Percentiles rank a stretch among this genome's conserved stretches.
Evolutionary conservation across 2,113 vertebrate species (phyloP).

Genomic region (Polypterus bichir): DNA sequence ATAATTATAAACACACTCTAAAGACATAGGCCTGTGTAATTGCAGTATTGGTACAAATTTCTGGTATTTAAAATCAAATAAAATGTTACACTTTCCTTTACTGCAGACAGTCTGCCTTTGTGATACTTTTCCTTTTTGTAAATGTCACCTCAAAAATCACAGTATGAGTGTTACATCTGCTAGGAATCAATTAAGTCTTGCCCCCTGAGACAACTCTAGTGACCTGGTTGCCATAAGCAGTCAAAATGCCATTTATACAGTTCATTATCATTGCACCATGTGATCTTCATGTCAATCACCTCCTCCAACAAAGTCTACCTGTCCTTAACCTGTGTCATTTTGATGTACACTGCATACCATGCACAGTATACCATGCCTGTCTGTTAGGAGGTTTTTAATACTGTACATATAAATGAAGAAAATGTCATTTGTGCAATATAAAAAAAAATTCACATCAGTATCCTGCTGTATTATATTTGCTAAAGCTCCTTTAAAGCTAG

Average conservation of each 20-base stretch:
- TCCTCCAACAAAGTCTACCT: background rate
- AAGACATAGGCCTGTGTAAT: too few relatives aligned
- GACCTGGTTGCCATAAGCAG: background rate
- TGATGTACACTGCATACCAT: background rate
- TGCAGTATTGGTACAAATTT: too few relatives aligned
- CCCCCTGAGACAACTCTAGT: background rate
- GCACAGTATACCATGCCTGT: too few relatives aligned
- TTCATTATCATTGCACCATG: background rate
- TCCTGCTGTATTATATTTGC: too few relatives aligned
- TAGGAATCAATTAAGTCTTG: background rate
- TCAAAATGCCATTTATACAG: slow-evolving; percentile 1
- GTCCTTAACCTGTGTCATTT: background rate
- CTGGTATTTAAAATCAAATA: too few relatives aligned
- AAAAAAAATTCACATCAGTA: too few relatives aligned
- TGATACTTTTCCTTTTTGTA: background rate
- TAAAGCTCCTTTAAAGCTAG: too few relatives aligned
- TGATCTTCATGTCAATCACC: background rate
- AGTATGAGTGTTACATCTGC: background rate
- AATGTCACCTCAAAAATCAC: background rate
- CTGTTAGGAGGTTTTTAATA: too few relatives aligned
- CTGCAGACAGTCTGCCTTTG: background rate
- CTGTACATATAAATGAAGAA: too few relatives aligned
- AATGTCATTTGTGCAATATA: too few relatives aligned
- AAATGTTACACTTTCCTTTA: too few relatives aligned
- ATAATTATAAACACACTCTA: too few relatives aligned